These are phyloP conservation scores for Girardia tigrina DNA, from an alignment of 2,888 invertebrate genomes.

Conservation along the genomic window DNA sequence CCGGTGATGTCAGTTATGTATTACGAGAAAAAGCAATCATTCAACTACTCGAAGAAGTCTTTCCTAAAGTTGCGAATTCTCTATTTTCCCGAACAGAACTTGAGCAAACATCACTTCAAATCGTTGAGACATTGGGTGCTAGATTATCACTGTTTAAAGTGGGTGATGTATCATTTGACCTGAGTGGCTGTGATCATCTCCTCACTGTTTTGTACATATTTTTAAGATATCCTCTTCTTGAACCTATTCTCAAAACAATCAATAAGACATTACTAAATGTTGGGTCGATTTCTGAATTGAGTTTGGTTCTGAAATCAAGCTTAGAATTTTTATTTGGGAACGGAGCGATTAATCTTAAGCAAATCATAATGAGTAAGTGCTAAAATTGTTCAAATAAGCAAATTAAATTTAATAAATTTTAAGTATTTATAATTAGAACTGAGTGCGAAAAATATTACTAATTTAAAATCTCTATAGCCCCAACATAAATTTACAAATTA, in stretches of 20 bases:
- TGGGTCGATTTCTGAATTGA: not conserved
- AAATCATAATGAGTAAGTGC: not conserved
- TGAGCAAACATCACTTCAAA: not conserved
- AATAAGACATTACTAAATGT: not conserved
- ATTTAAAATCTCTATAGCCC: too few relatives aligned
- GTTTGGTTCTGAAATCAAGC: not conserved
- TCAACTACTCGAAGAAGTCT: conserved; percentile 23
- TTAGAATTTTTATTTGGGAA: conserved; percentile 11
- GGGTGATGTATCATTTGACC: not conserved
- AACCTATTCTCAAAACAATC: conserved; percentile 1
- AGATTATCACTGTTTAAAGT: not conserved
- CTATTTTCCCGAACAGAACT: not conserved
- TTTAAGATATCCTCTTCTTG: conserved; percentile 7
- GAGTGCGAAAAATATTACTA: too few relatives aligned
- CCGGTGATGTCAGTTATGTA: conserved; percentile 1
- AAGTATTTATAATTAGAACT: too few relatives aligned
- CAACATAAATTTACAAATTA: too few relatives aligned
- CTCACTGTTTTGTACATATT: conserved; percentile 2
- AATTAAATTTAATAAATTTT: too few relatives aligned
- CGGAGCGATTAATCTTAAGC: not conserved
- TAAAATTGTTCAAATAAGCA: not conserved
- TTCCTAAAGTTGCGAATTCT: conserved; percentile 6
- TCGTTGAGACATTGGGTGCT: not conserved
- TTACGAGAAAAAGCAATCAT: conserved; percentile 1
- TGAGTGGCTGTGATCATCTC: not conserved